phyloP scores from a whole-genome alignment of 2,888 invertebrate species.

The Cosmopolites sordidus region DNA sequence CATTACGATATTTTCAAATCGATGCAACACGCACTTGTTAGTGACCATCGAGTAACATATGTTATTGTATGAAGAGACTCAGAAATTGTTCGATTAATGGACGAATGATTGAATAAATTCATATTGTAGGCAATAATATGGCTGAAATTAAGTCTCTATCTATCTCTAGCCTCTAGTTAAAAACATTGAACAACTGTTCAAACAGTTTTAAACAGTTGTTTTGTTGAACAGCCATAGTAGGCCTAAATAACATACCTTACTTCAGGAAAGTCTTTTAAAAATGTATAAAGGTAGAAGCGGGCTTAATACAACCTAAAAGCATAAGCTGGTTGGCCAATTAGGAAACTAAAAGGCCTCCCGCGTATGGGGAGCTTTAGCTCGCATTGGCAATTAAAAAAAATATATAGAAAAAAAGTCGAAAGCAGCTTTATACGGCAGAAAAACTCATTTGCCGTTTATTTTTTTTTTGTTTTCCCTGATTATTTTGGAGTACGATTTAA shows the following conservation, averaged over 20 bases:
- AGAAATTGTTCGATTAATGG: no score
- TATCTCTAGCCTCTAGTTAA: no score
- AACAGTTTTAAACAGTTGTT: neutral
- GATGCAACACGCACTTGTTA: no score
- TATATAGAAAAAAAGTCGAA: neutral
- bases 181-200: neutral
- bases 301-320: slow-evolving; percentile 49
- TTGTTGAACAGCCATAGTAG: slow-evolving; percentile 6
- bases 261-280: slow-evolving; percentile 42
- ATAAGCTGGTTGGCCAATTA: slow-evolving; percentile 50
- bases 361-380: slow-evolving; percentile 11
- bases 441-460: no score
- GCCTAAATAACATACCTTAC: slow-evolving; percentile 15
- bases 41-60: no score
- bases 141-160: neutral
- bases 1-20: no score
- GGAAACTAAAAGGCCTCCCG: slow-evolving; percentile 25
- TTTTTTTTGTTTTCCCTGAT: no score
- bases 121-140: no score
- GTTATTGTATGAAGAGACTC: no score
- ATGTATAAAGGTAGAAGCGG: slow-evolving; percentile 49
- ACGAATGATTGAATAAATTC: no score
- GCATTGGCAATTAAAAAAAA: slow-evolving; percentile 12
- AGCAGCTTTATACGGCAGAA: no score
- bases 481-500: neutral